These are phyloP conservation scores for Trogon melanurus DNA, from an alignment of 2,113 vertebrate species.

Conservation along the genomic window DNA sequence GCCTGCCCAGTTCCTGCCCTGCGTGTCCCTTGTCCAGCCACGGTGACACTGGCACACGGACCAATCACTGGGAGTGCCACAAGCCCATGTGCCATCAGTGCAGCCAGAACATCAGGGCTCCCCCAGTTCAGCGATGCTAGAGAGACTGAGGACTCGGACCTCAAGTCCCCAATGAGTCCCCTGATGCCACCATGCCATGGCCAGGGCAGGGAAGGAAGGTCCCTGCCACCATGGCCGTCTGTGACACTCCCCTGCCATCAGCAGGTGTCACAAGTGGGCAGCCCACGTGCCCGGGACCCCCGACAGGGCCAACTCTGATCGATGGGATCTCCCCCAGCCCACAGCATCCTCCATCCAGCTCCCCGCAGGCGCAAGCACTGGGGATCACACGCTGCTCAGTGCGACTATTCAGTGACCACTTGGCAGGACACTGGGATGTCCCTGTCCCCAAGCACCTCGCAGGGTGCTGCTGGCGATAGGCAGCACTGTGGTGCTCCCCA, in stretches of 20 bases:
- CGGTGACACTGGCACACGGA: rapidly evolving
- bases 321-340: rapidly evolving
- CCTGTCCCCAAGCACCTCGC: no score
- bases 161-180: background rate
- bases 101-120: rapidly evolving
- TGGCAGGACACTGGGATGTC: no score
- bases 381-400: no score
- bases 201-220: background rate
- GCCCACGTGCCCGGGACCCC: rapidly evolving
- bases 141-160: background rate
- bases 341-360: background rate
- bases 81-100: rapidly evolving
- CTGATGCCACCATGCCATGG: rapidly evolving
- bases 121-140: background rate
- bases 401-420: no score
- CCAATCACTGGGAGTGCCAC: rapidly evolving
- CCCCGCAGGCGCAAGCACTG: no score
- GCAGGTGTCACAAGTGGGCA: rapidly evolving
- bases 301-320: rapidly evolving
- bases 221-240: background rate
- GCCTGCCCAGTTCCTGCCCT: background rate
- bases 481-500: no score
- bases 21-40: rapidly evolving
- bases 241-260: background rate
- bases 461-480: no score